Evolutionary conservation across 2,888 invertebrate species (phyloP).

Genomic region (Lithophane ornitopus): DNA sequence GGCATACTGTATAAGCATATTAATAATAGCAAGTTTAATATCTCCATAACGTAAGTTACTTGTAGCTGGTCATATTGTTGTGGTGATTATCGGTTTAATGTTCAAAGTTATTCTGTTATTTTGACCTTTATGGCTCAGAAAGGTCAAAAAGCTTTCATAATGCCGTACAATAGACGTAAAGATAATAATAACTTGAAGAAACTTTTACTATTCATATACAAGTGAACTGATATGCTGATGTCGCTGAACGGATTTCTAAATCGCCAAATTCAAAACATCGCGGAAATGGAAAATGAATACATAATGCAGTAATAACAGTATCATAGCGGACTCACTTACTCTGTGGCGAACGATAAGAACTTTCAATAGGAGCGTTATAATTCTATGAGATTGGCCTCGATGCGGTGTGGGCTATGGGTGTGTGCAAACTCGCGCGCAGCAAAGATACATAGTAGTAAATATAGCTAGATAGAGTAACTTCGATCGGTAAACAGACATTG

Average conservation of each 20-base stretch:
- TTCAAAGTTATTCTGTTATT: neutral
- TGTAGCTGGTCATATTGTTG: neutral
- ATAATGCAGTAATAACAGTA: constrained; percentile 49
- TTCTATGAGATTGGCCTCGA: constrained; percentile 14
- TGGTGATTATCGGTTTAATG: neutral
- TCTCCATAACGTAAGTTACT: neutral
- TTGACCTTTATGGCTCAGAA: neutral
- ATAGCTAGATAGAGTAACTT: neutral
- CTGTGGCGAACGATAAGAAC: constrained; percentile 30
- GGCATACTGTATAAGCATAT: no score
- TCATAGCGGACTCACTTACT: constrained; percentile 6
- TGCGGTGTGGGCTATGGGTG: neutral
- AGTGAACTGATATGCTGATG: neutral
- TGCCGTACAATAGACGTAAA: neutral
- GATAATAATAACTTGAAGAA: constrained; percentile 5
- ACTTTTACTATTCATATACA: constrained; percentile 1
- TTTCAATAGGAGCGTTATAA: constrained; percentile 29
- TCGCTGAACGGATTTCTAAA: constrained; percentile 1
- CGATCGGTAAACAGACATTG: no score
- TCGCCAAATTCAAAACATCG: neutral
- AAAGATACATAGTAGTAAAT: neutral
- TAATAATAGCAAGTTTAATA: neutral
- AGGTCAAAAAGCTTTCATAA: neutral
- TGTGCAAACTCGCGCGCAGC: neutral
- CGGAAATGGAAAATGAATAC: constrained; percentile 25